Conservation (phyloP, 2,888 invertebrate species). For the Trilocha varians region DNA sequence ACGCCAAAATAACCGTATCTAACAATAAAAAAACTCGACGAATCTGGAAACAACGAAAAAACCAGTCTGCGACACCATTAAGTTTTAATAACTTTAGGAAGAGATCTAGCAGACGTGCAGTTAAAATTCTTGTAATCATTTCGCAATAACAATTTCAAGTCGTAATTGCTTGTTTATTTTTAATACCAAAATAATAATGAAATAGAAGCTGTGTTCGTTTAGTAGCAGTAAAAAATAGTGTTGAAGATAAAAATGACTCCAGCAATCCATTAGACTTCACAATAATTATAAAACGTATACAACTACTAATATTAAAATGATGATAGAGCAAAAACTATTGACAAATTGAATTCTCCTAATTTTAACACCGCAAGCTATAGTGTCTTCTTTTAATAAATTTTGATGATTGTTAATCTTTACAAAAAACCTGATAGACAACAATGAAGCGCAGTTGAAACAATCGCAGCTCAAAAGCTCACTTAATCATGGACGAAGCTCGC, state of each 20-base stretch:
- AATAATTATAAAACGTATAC: slow-evolving; percentile 39
- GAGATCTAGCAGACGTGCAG: too few species aligned
- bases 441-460: slow-evolving; percentile 34
- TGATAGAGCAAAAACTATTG: slow-evolving; percentile 47
- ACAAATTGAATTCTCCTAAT: slow-evolving; percentile 54
- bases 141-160: too few species aligned
- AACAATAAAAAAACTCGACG: not conserved
- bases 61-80: not conserved
- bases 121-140: too few species aligned
- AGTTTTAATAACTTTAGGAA: not conserved
- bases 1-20: not conserved
- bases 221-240: slow-evolving; percentile 25
- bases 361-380: slow-evolving; percentile 31
- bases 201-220: too few species aligned
- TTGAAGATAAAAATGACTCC: slow-evolving; percentile 45
- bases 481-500: slow-evolving; percentile 27
- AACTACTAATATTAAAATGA: slow-evolving; percentile 27
- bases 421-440: slow-evolving; percentile 18
- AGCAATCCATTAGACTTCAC: slow-evolving; percentile 36
- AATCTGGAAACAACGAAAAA: not conserved
- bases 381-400: slow-evolving; percentile 23
- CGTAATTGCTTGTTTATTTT: too few species aligned
- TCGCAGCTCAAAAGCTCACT: slow-evolving; percentile 28
- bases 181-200: too few species aligned
- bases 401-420: slow-evolving; percentile 24